Conservation (phyloP, 2,113 vertebrate genomes). For the Galeopterus variegatus region DNA sequence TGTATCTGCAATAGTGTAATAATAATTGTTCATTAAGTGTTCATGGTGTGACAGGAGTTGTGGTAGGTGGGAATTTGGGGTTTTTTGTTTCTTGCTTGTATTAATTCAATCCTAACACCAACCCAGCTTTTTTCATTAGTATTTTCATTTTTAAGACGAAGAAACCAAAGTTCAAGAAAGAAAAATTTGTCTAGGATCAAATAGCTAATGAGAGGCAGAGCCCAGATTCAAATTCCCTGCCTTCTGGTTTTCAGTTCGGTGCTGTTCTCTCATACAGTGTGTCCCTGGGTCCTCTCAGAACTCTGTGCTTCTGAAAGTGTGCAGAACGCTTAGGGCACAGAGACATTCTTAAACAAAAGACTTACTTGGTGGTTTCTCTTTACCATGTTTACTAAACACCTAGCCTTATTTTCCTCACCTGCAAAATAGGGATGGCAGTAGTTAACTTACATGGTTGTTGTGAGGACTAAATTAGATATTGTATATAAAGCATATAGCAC, state of each 20-base stretch:
- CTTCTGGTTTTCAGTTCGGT: not conserved
- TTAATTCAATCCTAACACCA: not conserved
- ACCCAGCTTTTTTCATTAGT: not conserved
- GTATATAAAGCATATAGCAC: not conserved
- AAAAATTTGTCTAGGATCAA: not conserved
- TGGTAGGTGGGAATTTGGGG: not conserved
- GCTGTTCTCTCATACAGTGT: not conserved
- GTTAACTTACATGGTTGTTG: not conserved
- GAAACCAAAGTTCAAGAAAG: not conserved
- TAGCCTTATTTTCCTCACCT: not conserved
- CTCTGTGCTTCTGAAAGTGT: not conserved
- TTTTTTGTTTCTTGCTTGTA: not conserved
- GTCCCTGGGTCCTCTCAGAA: not conserved
- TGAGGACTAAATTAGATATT: not conserved
- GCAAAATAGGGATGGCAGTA: not conserved
- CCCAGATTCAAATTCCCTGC: not conserved
- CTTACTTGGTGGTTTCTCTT: not conserved
- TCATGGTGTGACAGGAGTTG: not conserved
- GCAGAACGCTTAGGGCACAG: not conserved
- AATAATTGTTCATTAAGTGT: not conserved
- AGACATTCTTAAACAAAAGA: not conserved
- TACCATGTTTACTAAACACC: not conserved
- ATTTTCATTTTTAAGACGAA: constrained; percentile 24
- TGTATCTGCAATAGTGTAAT: not conserved
- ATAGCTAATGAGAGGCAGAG: not conserved